Percentiles rank a stretch among this genome's conserved stretches.
Evolutionary conservation across 2,113 vertebrate species (phyloP).

Genomic region (Colistium nudipinnis): DNA sequence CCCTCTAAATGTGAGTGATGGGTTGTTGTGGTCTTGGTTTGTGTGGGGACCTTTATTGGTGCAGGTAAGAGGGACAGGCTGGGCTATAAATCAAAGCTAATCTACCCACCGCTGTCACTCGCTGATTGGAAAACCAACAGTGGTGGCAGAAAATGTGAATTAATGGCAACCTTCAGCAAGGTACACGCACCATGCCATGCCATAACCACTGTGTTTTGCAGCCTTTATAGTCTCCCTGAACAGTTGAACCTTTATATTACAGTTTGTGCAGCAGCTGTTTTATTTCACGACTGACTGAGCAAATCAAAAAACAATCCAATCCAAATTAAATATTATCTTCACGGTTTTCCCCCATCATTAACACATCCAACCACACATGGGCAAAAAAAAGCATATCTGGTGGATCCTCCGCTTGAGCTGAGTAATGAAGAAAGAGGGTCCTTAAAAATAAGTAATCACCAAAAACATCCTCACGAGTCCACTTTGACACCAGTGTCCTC

Average conservation of each 20-base stretch:
- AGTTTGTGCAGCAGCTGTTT: conserved; percentile 11
- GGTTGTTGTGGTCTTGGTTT: background rate
- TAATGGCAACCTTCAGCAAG: conserved; percentile 50
- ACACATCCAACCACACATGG: conserved; percentile 4
- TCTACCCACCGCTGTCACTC: conserved; percentile 54
- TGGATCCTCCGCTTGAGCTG: background rate
- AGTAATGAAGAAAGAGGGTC: background rate
- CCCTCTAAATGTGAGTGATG: conserved; percentile 20
- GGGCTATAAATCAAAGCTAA: conserved; percentile 63
- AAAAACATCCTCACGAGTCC: conserved; percentile 6
- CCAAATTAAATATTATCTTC: background rate
- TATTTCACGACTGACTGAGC: background rate
- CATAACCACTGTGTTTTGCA: conserved; percentile 39
- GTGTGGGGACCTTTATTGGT: conserved; percentile 31
- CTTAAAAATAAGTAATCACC: background rate
- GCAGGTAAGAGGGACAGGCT: conserved; percentile 33
- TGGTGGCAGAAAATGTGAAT: conserved; percentile 57
- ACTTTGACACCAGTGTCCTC: conserved; percentile 11
- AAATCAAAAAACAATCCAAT: background rate
- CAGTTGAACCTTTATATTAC: background rate
- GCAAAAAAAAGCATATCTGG: background rate
- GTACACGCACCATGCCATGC: background rate
- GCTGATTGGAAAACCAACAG: conserved; percentile 67
- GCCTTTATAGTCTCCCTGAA: conserved; percentile 14
- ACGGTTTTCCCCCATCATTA: conserved; percentile 6